These are phyloP conservation scores for Eristalis tenax DNA, from an alignment of 2,888 invertebrate species.

Conservation along the genomic window DNA sequence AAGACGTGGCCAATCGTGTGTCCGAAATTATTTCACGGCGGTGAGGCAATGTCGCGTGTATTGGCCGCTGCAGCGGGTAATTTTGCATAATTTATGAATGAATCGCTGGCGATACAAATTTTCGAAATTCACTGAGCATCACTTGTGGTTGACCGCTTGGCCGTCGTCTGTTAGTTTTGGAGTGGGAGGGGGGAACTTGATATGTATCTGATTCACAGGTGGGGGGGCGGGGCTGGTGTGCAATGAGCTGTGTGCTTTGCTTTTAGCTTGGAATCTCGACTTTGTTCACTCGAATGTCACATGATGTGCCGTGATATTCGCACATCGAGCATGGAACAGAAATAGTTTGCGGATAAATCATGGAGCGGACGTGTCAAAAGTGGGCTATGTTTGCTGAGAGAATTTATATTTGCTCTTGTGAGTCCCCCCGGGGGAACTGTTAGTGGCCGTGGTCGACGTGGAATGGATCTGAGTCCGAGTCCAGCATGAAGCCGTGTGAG, in stretches of 20 bases:
- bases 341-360: background rate
- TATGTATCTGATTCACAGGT: too few species aligned
- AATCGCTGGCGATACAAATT: conserved; percentile 17
- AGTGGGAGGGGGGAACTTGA: background rate
- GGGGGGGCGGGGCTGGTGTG: too few species aligned
- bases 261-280: background rate
- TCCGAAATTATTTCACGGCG: too few species aligned
- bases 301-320: background rate
- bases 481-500: background rate
- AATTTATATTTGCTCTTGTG: background rate
- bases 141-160: too few species aligned
- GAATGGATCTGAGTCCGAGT: background rate
- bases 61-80: conserved; percentile 26
- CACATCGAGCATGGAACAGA: background rate
- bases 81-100: conserved; percentile 62
- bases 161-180: too few species aligned
- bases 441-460: background rate
- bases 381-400: background rate
- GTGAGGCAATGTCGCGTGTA: too few species aligned
- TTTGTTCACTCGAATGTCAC: background rate
- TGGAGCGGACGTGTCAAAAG: background rate
- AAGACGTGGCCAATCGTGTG: too few species aligned
- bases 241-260: too few species aligned
- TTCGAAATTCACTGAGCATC: conserved; percentile 22
- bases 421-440: background rate